Evolutionary conservation across 2,797 vertebrate genomes (phyloP), one percentile per base, ranked within the genome.

Genomic region (Alcedo atthis): DNA sequence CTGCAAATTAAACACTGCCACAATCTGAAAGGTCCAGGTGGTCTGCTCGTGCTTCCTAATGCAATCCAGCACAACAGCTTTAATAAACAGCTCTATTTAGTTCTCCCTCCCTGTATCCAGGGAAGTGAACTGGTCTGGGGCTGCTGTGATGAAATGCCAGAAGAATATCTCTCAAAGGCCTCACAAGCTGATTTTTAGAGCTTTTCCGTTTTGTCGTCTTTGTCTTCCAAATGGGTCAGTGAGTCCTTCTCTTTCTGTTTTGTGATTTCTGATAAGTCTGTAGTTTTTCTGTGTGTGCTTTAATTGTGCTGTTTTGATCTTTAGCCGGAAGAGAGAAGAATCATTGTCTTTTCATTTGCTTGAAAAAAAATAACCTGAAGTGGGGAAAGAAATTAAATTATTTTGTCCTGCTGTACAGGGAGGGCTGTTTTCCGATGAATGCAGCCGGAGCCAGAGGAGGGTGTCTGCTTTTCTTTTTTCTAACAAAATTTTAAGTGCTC

Each of bases 41-140:
- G 97, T 97, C 97, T 96, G 97, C 96, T 97, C 69, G 74, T 93
- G 96, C 96, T 96, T 98, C 97, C 97, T 98, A 98, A 98, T 98
- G 97, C 97, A 97, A 98, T 98, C 98, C 97, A 97, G 97, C 96
- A 97, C 97, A 98, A 96, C 97, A 97, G 98, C 98, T 98, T 97
- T 98, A 98, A 98, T 98, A 98, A 98, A 98, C 98, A 98, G 98
- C 98, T 98, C 97, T 98, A 97, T 98, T 98, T 98, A 98, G 98
- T 97, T 97, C 97, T 97, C 97, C 96, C 97, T 97, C 96, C 95
- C 96, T 97, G 98, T 96, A 98, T 97, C 96, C 96, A 97, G 97
- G 97, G 97, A 98, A 97, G 98, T 97, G 97, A 97, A 97, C 97
- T 98, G 97, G 96, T 97, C 97, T 97, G 96, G 97, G 96, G 97